A percentile compares a stretch with the other conserved stretches of the same genome.
Evolutionary conservation across 2,888 invertebrate genomes (phyloP).

Genomic region (Polydrusus tereticollis): DNA sequence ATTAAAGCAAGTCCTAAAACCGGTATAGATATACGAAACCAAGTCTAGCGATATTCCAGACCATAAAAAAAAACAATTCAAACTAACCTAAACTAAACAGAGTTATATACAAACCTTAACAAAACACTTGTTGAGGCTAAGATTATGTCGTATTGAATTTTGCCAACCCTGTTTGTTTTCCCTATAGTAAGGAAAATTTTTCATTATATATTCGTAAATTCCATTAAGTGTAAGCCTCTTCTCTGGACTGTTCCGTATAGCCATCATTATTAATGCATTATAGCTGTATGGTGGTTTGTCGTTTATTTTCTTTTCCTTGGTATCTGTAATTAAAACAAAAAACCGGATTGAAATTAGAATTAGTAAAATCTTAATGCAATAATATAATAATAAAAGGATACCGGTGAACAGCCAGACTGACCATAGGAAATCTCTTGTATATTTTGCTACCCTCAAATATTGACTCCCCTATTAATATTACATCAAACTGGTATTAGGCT

Average conservation of each 20-base stretch:
- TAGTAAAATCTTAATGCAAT: no score
- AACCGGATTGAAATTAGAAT: no score
- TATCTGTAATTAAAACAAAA: conserved; percentile 55
- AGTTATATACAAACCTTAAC: conserved; percentile 87
- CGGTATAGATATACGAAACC: no score
- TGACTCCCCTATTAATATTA: no score
- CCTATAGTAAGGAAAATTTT: conserved; percentile 97
- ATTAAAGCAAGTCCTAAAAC: no score
- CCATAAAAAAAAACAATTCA: no score
- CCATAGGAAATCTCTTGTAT: no score
- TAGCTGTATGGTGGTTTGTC: conserved; percentile 98
- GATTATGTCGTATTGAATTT: conserved; percentile 97
- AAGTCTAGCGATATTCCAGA: no score
- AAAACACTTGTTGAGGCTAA: conserved; percentile 98
- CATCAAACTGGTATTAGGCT: no score
- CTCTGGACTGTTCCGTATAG: conserved; percentile 94
- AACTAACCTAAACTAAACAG: not conserved
- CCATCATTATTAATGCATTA: conserved; percentile 99
- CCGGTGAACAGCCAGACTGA: no score
- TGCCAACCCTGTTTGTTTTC: conserved; percentile 99
- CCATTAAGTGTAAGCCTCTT: conserved; percentile 95
- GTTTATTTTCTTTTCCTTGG: conserved; percentile 79
- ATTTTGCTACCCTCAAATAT: no score
- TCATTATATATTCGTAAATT: conserved; percentile 99
- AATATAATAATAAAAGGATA: no score